These are phyloP conservation scores for Congeria kusceri DNA, from an alignment of 2,888 invertebrate genomes.

Conservation along the genomic window DNA sequence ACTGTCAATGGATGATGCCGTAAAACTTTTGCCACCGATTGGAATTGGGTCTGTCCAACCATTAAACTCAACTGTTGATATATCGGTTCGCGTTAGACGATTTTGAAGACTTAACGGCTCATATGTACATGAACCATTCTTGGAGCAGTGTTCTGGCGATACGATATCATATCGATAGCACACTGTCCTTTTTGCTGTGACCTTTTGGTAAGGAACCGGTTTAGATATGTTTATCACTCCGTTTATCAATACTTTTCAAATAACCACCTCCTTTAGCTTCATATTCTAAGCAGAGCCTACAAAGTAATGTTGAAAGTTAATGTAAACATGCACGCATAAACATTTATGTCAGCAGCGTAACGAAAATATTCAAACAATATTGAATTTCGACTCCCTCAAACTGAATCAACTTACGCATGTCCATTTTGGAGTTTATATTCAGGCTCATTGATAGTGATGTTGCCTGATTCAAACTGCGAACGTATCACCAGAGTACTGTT, in stretches of 20 bases:
- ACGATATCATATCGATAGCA: constrained; percentile 25
- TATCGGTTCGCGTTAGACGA: neutral
- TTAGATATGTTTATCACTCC: neutral
- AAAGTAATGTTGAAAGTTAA: neutral
- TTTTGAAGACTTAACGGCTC: constrained; percentile 12
- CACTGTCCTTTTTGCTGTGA: neutral
- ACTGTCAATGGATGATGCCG: constrained; percentile 19
- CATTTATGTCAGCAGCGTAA: too few relatives aligned
- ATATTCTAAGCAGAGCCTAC: constrained; percentile 22
- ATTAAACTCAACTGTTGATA: neutral
- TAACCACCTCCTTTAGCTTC: constrained; percentile 30
- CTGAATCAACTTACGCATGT: constrained; percentile 1
- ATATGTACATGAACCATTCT: neutral
- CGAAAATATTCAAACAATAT: too few relatives aligned
- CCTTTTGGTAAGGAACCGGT: neutral
- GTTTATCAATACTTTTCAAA: constrained; percentile 13
- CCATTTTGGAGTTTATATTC: too few relatives aligned
- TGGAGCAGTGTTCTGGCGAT: constrained; percentile 17
- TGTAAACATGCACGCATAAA: neutral
- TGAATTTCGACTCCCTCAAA: too few relatives aligned
- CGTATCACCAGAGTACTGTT: too few relatives aligned
- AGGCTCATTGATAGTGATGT: too few relatives aligned
- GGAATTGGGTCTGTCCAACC: constrained; percentile 36
- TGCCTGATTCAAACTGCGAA: too few relatives aligned
- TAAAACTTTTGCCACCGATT: neutral